Base-by-base conservation (phyloP, 1,140 invertebrate genomes). In the Penaeus japonicus region DNA sequence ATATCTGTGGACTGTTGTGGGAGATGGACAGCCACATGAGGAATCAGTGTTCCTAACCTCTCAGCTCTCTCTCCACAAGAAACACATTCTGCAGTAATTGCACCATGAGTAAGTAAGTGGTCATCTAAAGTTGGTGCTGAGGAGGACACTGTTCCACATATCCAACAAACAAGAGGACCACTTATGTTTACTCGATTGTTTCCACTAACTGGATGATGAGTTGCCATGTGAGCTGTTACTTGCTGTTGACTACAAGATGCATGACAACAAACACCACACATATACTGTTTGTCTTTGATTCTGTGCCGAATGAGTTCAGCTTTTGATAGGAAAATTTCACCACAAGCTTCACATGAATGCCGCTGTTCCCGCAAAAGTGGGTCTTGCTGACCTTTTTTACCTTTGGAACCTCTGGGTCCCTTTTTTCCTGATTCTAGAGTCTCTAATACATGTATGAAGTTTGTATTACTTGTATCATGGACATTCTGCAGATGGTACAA, bases 281-380 rank as follows among this genome's bases (percentile, higher is more conserved):
- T 81, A 59, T 88, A 87, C 80, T 89, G 82, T 77, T 90, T 90
- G n/a, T 89, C 90, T 75, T 90, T 90, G 22, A 90, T 89, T 1
- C 87, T 57, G 70, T 90, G 90, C 20, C 90, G 86, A 18, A 90
- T 89, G 39, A 90, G 89, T 24, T 89, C 90, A 27, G 86, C 90
- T 53, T 85, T 75, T n/a, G 89, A 89, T 22, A 79, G 83, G 32
- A 90, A 90, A 20, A 89, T 81, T 73, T 89, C 85, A 22, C 75
- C 80, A 83, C 90, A 89, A 30, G 65, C 75, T 54, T 85, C 83
- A 83, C 89, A 89, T 24, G 81, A 57, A 20, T 89, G 87, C 27
- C 87, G 73, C 47, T 87, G 75, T 84, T 85, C 85, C 59, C 79
- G n/a, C 22, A 82, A 24, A 85, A 80, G 35, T 10, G 82, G 73